Evolutionary conservation across 2,797 vertebrate genomes (phyloP).

Genomic region (Botia kubotai): DNA sequence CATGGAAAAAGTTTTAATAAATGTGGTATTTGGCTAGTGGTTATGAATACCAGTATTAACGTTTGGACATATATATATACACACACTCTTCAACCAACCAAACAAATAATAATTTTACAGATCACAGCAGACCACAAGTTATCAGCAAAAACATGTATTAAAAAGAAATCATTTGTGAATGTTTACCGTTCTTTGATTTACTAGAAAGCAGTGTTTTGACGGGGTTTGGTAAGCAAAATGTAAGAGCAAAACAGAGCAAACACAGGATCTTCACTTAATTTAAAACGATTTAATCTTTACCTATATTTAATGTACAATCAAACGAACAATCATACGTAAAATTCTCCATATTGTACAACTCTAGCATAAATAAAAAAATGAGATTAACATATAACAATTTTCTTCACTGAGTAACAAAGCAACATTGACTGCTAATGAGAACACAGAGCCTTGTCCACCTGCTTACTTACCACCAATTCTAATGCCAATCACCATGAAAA

Average conservation of each 20-base stretch:
- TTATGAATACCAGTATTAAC: no score
- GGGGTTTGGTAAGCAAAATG: background rate
- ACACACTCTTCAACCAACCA: no score
- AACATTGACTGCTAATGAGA: constrained; percentile 69
- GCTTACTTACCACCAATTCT: constrained; percentile 44
- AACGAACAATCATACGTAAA: constrained; percentile 83
- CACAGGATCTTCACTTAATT: constrained; percentile 66
- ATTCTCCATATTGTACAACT: constrained; percentile 84
- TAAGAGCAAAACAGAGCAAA: background rate
- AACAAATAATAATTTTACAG: no score
- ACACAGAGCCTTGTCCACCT: constrained; percentile 71
- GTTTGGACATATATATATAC: no score
- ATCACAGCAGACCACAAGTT: no score
- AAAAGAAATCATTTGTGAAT: no score
- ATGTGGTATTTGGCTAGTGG: no score
- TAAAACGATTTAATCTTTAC: constrained; percentile 79
- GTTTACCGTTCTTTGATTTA: background rate
- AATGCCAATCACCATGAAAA: constrained; percentile 44
- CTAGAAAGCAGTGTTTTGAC: background rate
- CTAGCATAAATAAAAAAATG: constrained; percentile 83
- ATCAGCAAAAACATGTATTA: no score
- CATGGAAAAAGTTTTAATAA: background rate
- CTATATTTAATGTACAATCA: constrained; percentile 84
- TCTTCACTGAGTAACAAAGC: constrained; percentile 79
- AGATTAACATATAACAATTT: constrained; percentile 75